Evolutionary conservation across 2,113 vertebrate species (phyloP).

Genomic region (Leptobrachium leishanense): DNA sequence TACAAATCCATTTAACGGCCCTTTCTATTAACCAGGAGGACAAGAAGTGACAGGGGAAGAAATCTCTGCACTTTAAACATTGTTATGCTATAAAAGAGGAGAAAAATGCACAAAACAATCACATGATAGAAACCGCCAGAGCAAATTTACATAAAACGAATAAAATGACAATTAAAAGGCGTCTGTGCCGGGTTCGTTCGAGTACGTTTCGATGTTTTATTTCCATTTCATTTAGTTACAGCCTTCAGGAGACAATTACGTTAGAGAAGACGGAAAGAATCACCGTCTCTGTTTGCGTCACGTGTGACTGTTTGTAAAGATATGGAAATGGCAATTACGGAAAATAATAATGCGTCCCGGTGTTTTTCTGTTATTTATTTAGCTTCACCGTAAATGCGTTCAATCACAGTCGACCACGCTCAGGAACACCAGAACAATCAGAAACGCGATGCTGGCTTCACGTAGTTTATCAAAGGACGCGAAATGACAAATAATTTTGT

Average conservation of each 20-base stretch:
- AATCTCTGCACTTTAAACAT: background rate
- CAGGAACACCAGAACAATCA: too few species aligned
- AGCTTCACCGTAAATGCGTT: background rate
- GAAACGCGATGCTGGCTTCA: too few species aligned
- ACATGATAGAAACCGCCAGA: conserved; percentile 7
- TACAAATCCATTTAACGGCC: background rate
- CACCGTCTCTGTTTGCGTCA: background rate
- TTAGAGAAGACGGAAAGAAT: background rate
- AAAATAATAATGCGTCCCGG: background rate
- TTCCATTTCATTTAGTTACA: conserved; percentile 4
- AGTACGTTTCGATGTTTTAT: background rate
- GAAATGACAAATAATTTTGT: too few species aligned
- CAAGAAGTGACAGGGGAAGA: background rate
- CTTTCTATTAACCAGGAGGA: too few species aligned
- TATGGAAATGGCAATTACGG: background rate
- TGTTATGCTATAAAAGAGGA: background rate
- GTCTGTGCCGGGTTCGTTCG: conserved; percentile 8
- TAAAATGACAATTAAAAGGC: conserved; percentile 21
- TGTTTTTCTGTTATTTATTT: background rate
- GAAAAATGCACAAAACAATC: background rate
- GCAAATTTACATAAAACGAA: conserved; percentile 32
- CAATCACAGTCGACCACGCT: too few species aligned
- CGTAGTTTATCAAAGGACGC: too few species aligned
- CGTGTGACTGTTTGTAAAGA: background rate
- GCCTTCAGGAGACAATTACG: background rate